Conservation (phyloP, 2,113 vertebrate genomes). For the Pygathrix nemaeus region DNA sequence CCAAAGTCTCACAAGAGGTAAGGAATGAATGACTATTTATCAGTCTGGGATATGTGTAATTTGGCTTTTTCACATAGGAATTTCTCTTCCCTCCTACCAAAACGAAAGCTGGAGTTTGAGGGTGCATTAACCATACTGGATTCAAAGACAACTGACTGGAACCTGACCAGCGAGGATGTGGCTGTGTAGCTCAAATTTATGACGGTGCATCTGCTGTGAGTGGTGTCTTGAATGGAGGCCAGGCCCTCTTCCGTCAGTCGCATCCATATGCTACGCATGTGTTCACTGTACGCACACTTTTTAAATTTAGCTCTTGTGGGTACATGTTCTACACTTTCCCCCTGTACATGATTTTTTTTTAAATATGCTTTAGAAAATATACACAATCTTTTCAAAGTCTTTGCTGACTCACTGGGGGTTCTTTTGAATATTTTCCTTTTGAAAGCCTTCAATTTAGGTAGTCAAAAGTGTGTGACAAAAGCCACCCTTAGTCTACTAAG, state of each 20-base stretch:
- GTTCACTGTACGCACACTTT: constrained; percentile 85
- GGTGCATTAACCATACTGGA: constrained; percentile 55
- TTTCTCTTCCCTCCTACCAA: constrained; percentile 36
- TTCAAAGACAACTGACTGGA: constrained; percentile 81
- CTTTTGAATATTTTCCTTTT: constrained; percentile 63
- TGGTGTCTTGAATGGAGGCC: constrained; percentile 84
- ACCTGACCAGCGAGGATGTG: constrained; percentile 78
- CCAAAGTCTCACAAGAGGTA: not conserved
- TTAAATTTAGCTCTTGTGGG: constrained; percentile 88
- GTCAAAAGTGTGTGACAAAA: constrained; percentile 54
- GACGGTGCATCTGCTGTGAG: constrained; percentile 83
- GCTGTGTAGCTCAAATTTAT: constrained; percentile 82
- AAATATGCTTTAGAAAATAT: constrained; percentile 80
- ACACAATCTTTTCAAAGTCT: constrained; percentile 79
- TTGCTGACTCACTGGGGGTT: constrained; percentile 54
- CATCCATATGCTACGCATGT: constrained; percentile 86
- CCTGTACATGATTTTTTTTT: constrained; percentile 70
- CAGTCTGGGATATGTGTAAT: not conserved
- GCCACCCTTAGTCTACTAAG: constrained; percentile 22
- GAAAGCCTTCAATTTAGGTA: constrained; percentile 37
- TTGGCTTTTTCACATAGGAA: constrained; percentile 19
- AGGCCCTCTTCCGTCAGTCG: constrained; percentile 83
- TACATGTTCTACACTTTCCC: constrained; percentile 83
- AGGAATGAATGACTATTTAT: constrained; percentile 32
- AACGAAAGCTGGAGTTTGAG: constrained; percentile 50